Percentiles rank a stretch among this genome's conserved stretches.
phyloP scores from a whole-genome alignment of 2,113 vertebrate genomes.

The Aramus guarauna region DNA sequence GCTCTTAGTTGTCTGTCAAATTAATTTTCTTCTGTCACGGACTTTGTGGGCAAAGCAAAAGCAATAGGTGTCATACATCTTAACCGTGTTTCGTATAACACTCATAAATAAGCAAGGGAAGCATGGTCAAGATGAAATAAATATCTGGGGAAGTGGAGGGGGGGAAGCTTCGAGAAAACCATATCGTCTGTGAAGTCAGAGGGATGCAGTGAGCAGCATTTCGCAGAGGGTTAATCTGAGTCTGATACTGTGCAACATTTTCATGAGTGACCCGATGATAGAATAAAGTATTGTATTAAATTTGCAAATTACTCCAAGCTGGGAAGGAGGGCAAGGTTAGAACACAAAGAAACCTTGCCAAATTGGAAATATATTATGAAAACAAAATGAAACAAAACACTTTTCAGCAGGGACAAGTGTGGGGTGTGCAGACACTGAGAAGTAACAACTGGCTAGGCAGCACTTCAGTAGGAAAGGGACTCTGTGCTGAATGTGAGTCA shows the following conservation, averaged over 20 bases:
- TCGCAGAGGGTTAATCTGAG: not conserved
- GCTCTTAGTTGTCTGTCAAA: not conserved
- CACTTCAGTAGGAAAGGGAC: not conserved
- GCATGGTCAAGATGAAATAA: not conserved
- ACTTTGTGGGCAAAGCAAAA: not conserved
- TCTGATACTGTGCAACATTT: not conserved
- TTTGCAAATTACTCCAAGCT: not conserved
- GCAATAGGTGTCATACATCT: not conserved
- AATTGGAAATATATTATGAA: not conserved
- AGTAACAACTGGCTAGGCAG: not conserved
- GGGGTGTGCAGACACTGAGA: not conserved
- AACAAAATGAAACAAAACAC: not conserved
- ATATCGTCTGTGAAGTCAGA: not conserved
- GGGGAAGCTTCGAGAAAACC: not conserved
- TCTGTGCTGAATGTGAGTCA: not conserved
- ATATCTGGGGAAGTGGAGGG: fast-evolving
- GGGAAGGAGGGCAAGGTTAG: not conserved
- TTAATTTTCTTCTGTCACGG: not conserved
- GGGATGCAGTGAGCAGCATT: not conserved
- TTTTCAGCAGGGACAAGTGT: not conserved
- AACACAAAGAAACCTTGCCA: not conserved
- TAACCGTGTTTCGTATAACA: not conserved
- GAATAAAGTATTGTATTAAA: not conserved
- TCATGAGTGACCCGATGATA: not conserved
- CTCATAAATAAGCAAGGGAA: not conserved